Conservation (phyloP, 2,797 vertebrate species). For the Malurus splendens region DNA sequence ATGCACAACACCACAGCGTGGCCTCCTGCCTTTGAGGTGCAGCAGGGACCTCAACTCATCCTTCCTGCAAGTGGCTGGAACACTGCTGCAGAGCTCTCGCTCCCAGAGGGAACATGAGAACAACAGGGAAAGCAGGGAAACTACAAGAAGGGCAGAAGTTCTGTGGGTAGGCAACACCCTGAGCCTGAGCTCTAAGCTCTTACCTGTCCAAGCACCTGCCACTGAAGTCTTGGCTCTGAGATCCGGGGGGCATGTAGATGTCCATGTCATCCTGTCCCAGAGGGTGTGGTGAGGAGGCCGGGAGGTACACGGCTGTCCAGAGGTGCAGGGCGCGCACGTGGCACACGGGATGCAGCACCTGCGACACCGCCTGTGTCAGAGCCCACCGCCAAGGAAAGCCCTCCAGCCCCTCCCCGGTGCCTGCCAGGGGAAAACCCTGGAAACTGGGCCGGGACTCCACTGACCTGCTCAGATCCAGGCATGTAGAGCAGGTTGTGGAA, state of each 20-base stretch:
- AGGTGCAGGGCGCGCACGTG: slow-evolving; percentile 93
- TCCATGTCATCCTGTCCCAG: slow-evolving; percentile 95
- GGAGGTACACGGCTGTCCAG: slow-evolving; percentile 97
- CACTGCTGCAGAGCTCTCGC: neutral
- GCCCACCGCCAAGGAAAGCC: fast-evolving
- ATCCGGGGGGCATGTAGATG: slow-evolving; percentile 82
- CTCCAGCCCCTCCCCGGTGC: neutral
- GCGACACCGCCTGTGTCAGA: neutral
- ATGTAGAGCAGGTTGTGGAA: slow-evolving; percentile 98
- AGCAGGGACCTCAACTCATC: neutral
- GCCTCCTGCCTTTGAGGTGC: neutral
- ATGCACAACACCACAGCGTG: neutral
- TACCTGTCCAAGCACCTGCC: slow-evolving; percentile 91
- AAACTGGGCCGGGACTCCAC: neutral
- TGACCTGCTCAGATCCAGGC: slow-evolving; percentile 89
- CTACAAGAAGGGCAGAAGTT: neutral
- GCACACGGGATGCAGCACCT: slow-evolving; percentile 97
- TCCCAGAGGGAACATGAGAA: neutral
- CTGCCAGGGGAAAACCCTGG: neutral
- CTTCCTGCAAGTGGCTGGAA: neutral
- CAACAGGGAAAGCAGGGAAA: neutral
- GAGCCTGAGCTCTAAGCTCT: neutral
- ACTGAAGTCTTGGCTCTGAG: slow-evolving; percentile 87
- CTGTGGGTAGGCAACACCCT: neutral
- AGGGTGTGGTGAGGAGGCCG: slow-evolving; percentile 90